Conservation (phyloP, 2,113 vertebrate genomes). For the Tringa solitaria region DNA sequence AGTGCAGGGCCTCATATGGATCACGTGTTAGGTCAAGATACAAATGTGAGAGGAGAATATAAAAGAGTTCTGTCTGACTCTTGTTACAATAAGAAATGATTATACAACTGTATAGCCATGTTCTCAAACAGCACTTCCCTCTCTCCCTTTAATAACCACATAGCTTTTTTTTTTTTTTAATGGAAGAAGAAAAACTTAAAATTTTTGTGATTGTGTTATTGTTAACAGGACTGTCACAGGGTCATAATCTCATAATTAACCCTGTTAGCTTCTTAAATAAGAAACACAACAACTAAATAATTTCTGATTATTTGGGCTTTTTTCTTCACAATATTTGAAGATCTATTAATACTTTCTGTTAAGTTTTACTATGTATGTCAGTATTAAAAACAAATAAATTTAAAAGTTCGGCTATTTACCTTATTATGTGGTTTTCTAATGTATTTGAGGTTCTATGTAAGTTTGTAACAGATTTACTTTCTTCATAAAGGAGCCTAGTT, state of each 20-base stretch:
- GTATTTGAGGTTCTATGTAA: neutral
- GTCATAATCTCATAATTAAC: neutral
- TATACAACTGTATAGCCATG: neutral
- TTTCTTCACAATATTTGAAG: neutral
- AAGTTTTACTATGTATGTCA: neutral
- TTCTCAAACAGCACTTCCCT: neutral
- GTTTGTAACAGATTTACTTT: neutral
- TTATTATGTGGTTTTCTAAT: neutral
- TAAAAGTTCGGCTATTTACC: neutral
- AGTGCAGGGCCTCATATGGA: neutral
- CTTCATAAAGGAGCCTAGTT: neutral
- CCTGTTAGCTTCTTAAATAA: neutral
- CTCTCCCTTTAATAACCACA: neutral
- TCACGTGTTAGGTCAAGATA: slow-evolving; percentile 14
- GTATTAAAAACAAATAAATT: neutral
- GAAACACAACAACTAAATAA: neutral
- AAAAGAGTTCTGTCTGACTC: neutral
- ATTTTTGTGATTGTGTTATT: neutral
- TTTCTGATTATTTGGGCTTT: neutral
- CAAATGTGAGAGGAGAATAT: slow-evolving; percentile 14
- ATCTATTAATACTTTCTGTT: neutral
- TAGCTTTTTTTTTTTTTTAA: neutral
- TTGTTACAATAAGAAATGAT: neutral
- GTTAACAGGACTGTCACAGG: neutral
- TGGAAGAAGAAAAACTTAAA: neutral